A percentile compares a stretch with the other conserved stretches of the same genome.
These are phyloP conservation scores for Craseonycteris thonglongyai DNA, from an alignment of 2,113 vertebrate species.

Conservation along the genomic window DNA sequence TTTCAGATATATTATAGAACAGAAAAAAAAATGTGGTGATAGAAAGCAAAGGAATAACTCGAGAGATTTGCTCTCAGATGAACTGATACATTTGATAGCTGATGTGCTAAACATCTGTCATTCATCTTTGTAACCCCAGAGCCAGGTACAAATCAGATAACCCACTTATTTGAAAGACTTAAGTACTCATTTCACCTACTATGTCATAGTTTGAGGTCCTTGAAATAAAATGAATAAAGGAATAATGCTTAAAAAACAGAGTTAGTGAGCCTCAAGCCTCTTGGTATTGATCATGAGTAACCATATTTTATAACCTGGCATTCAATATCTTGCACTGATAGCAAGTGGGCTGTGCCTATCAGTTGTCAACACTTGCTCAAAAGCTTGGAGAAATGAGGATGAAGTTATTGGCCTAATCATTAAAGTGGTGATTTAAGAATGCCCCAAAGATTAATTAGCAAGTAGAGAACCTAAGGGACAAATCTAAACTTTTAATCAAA, in stretches of 20 bases:
- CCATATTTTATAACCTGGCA: neutral
- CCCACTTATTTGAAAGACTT: neutral
- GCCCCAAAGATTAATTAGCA: neutral
- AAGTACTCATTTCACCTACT: neutral
- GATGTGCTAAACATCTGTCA: neutral
- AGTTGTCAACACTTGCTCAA: neutral
- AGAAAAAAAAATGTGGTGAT: neutral
- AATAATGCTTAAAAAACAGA: neutral
- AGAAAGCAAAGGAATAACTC: neutral
- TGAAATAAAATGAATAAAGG: conserved; percentile 6
- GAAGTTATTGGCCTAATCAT: neutral
- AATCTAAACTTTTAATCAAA: neutral
- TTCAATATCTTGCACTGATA: neutral
- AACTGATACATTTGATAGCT: neutral
- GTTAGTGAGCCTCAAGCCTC: neutral
- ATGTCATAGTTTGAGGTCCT: neutral
- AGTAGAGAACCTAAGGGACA: neutral
- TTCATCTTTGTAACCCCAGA: neutral
- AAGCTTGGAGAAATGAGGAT: neutral
- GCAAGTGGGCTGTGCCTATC: neutral
- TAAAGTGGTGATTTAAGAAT: neutral
- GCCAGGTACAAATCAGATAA: neutral
- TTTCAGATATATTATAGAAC: neutral
- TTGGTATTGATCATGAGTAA: neutral
- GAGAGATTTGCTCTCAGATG: neutral